phyloP scores from a whole-genome alignment of 2,797 vertebrate species.

The Sebastes kiyomatsui region DNA sequence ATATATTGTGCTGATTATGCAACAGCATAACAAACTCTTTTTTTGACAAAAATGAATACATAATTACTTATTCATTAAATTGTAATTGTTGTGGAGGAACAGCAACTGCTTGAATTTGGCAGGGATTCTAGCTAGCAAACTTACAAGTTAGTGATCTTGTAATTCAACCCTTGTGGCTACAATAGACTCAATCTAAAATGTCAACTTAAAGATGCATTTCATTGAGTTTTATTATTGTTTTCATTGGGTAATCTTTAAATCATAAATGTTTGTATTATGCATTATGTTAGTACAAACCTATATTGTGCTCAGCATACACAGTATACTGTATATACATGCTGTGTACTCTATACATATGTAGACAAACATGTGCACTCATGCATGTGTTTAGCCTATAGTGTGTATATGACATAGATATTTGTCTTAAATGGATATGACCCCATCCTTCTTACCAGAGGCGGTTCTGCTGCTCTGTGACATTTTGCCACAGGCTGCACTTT shows the following conservation, averaged over 20 bases:
- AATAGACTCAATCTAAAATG: neutral
- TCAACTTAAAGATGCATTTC: neutral
- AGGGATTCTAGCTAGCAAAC: neutral
- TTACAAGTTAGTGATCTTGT: neutral
- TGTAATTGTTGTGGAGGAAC: neutral
- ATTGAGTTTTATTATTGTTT: neutral
- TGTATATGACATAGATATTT: neutral
- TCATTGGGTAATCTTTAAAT: neutral
- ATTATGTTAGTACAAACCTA: neutral
- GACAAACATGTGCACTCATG: conserved; percentile 5
- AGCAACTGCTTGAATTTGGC: neutral
- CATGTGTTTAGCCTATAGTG: conserved; percentile 3
- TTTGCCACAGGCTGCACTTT: conserved; percentile 42
- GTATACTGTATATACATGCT: neutral
- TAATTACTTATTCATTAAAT: neutral
- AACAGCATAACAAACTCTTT: neutral
- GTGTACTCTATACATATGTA: neutral
- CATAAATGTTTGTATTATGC: neutral
- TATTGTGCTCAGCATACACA: neutral
- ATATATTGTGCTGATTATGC: neutral
- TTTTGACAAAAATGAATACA: neutral
- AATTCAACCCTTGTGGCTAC: neutral
- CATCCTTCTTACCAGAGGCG: neutral
- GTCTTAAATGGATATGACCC: conserved; percentile 3
- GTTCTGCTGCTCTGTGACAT: conserved; percentile 28